Conservation (phyloP, 2,113 vertebrate species). For the Barnardius zonarius region DNA sequence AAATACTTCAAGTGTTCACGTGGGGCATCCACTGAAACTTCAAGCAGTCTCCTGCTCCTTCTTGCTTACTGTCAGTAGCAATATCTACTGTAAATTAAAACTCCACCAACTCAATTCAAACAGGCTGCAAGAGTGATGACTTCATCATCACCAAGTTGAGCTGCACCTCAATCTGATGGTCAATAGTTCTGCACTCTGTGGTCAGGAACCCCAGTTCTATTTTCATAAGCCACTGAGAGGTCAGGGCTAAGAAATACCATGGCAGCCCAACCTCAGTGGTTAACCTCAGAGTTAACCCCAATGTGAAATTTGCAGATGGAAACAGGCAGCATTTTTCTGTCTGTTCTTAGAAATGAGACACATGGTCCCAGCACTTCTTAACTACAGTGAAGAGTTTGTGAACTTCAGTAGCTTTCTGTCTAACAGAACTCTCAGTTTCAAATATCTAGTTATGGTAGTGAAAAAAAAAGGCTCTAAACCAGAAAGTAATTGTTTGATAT, state of each 20-base stretch:
- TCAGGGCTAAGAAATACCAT: not conserved
- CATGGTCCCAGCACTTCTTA: not conserved
- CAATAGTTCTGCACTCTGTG: not conserved
- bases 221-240: not conserved
- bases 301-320: not conserved
- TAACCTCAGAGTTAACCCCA: not conserved
- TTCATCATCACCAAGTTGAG: not conserved
- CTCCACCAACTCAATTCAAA: not conserved
- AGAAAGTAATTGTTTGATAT: not conserved
- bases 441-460: not conserved
- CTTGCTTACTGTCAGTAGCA: not conserved
- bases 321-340: not conserved
- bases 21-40: not conserved
- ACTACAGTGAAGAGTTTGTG: not conserved
- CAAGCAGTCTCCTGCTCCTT: not conserved
- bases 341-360: not conserved
- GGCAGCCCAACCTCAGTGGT: not conserved
- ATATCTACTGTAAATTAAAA: not conserved
- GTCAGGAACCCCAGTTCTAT: not conserved
- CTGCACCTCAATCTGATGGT: not conserved
- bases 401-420: not conserved
- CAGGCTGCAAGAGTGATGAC: not conserved
- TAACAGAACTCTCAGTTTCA: not conserved
- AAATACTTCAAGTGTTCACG: not conserved
- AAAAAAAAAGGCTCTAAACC: not conserved